Conservation (phyloP, 2,113 vertebrate species). For the Aegithalos caudatus region DNA sequence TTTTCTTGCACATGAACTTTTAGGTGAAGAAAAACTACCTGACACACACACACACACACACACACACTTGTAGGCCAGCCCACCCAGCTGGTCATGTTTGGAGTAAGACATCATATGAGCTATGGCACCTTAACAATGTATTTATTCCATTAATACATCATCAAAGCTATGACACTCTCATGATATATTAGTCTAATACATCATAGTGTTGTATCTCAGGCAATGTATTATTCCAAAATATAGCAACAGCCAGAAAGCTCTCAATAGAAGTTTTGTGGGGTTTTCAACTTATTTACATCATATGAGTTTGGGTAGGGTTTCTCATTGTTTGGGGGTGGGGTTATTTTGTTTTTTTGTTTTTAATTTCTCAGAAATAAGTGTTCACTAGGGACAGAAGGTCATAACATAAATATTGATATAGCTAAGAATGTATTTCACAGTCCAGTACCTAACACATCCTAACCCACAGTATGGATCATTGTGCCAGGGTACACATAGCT, state of each 20-base stretch:
- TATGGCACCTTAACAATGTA: conserved; percentile 67
- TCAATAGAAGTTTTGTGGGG: conserved; percentile 52
- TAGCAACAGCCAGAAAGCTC: conserved; percentile 65
- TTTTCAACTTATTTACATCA: conserved; percentile 41
- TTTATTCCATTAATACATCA: conserved; percentile 72
- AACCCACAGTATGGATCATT: background rate
- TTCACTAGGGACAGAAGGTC: background rate
- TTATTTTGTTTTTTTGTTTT: background rate
- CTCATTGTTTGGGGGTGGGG: background rate
- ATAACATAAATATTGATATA: background rate
- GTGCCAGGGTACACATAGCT: background rate
- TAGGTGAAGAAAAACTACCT: background rate
- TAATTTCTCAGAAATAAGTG: background rate
- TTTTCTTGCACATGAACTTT: background rate
- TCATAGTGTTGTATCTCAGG: conserved; percentile 44
- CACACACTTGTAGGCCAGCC: conserved; percentile 36
- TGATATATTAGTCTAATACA: conserved; percentile 68
- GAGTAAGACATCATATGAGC: conserved; percentile 64
- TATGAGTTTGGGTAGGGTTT: background rate
- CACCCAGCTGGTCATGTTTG: conserved; percentile 47
- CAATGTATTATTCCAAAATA: conserved; percentile 67
- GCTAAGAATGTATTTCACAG: background rate
- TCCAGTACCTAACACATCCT: background rate
- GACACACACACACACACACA: background rate
- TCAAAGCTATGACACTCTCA: conserved; percentile 60